phyloP scores from a whole-genome alignment of 1,140 invertebrate genomes.

The Drosophila bipectinata region DNA sequence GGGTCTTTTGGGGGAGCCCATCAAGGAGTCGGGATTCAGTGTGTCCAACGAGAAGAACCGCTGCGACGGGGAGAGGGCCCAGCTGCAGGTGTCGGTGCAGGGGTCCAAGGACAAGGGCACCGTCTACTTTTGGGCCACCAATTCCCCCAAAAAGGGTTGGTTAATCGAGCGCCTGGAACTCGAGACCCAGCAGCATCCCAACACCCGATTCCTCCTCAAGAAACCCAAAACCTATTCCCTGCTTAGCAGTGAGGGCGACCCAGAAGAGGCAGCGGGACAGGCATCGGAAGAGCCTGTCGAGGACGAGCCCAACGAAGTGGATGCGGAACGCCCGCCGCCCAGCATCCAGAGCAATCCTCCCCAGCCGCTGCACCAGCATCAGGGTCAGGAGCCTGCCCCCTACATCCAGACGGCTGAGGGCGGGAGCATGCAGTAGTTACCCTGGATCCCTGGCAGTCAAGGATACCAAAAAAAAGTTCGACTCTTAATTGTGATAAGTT shows the following conservation, averaged over 20 bases:
- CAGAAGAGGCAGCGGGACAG: not conserved
- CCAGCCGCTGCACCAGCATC: constrained; percentile 11
- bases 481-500: too few species aligned
- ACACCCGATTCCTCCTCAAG: constrained; percentile 65
- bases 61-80: constrained; percentile 85
- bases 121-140: constrained; percentile 63
- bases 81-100: constrained; percentile 84
- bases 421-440: constrained; percentile 17
- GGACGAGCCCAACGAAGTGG: not conserved
- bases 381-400: constrained; percentile 29
- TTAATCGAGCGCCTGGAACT: constrained; percentile 61
- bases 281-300: not conserved
- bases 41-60: constrained; percentile 85
- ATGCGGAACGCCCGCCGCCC: not conserved
- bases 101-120: constrained; percentile 84
- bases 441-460: too few species aligned
- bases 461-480: too few species aligned
- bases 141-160: constrained; percentile 54
- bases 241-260: not conserved
- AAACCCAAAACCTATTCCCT: constrained; percentile 14
- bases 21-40: constrained; percentile 86
- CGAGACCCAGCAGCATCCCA: constrained; percentile 57
- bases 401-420: constrained; percentile 43
- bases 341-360: constrained; percentile 17
- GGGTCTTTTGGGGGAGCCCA: constrained; percentile 87